Evolutionary conservation across 2,888 invertebrate species (phyloP), one percentile per base, ranked within the genome.

Genomic region (Plutella xylostella): DNA sequence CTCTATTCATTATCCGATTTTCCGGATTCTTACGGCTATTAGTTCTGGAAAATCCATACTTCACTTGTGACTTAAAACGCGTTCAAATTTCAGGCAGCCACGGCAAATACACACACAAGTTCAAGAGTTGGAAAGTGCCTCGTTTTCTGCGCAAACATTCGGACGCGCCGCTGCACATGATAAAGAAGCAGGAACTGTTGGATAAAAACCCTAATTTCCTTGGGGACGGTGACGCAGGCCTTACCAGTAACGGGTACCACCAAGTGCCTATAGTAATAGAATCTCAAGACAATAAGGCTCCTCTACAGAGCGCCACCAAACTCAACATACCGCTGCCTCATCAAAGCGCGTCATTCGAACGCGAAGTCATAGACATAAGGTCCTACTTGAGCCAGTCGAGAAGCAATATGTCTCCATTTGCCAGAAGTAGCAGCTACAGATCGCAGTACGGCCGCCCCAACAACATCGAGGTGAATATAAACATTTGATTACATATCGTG

Each of bases 311-410:
- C 51, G 66, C 61, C 47, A 78, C 72, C 53, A 77, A 85, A 52
- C 71, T 86, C 45, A 78, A 82, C 51, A 74, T 84, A 37, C 86
- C 85, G 0, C 76, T 75, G 2, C 72, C 68, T 7, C 79, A 79
- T 41, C 85, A 86, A 42, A 60, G 63, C 54, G 85, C 85, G 17
- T 82, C 85, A 48, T 87, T 86, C 51, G 87, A 88, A 50, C 79
- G 72, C 50, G 90, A 91, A 59, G 86, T 88, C 20, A 89, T 91
- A 48, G 91, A 91, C 57, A 88, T 91, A 34, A 85, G 90, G 53
- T 90, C 90, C 11, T 91, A 91, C 57, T 86, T 91, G 51, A 90
- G 90, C 55, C 91, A 91, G 61, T 91, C 91, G 2, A 75, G 91
- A 50, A 90, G 90, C 63, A 91, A 91, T 58, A 89, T 91, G 64